Evolutionary conservation across 2,113 vertebrate species (phyloP).

Genomic region (Phyllostomus hastatus): DNA sequence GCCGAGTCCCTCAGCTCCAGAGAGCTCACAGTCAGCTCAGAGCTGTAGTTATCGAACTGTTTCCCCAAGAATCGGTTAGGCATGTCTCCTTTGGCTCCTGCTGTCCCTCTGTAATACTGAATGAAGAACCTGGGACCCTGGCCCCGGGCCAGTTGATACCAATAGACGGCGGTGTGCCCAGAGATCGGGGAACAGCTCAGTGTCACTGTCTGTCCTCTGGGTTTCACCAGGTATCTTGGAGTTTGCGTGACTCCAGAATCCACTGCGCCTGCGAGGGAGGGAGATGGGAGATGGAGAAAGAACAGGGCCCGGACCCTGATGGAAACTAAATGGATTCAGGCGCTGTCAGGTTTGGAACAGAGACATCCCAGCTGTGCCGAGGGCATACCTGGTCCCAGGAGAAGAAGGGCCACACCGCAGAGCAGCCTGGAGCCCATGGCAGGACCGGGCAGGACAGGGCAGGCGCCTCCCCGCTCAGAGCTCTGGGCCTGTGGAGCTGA

Average conservation of each 20-base stretch:
- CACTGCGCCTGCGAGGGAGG: neutral
- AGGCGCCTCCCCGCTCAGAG: neutral
- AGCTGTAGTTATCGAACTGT: fast-evolving
- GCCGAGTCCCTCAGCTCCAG: neutral
- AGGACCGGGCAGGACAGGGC: fast-evolving
- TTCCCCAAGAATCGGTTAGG: neutral
- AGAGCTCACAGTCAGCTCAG: neutral
- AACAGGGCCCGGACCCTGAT: fast-evolving
- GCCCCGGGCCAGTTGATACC: neutral
- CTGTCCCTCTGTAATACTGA: neutral
- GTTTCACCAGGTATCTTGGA: neutral
- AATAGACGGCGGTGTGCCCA: neutral
- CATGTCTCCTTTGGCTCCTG: neutral
- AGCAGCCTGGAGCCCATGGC: neutral
- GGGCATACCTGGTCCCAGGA: neutral
- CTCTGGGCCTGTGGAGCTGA: neutral
- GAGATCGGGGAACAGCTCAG: neutral
- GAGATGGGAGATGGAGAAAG: neutral
- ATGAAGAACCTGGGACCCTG: neutral
- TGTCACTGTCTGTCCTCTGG: neutral
- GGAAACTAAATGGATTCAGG: neutral
- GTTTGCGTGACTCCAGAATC: neutral
- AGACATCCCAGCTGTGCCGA: neutral
- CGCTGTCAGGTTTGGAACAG: neutral
- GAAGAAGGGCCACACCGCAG: neutral